Conservation (phyloP, 2,797 vertebrate genomes). For the Sebastes glaucus region DNA sequence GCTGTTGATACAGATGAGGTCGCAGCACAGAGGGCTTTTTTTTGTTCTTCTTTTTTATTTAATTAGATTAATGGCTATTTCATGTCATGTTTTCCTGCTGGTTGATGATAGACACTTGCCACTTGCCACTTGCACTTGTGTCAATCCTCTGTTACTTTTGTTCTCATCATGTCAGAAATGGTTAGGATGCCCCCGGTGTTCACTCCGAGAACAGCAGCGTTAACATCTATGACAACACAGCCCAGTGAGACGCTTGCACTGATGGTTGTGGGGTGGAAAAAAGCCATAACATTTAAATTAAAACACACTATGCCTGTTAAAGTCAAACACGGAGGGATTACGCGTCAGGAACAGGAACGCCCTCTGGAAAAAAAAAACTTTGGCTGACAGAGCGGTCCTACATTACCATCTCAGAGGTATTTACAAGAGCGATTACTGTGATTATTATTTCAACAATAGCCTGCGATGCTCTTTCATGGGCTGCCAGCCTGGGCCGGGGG, state of each 20-base stretch:
- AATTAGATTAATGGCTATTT: slow-evolving; percentile 35
- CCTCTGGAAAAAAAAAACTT: slow-evolving; percentile 72
- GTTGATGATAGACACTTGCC: slow-evolving; percentile 4
- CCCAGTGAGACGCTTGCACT: slow-evolving; percentile 8
- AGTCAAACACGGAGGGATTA: slow-evolving; percentile 70
- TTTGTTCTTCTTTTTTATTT: background rate
- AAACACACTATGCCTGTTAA: slow-evolving; percentile 56
- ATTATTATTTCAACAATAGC: slow-evolving; percentile 89
- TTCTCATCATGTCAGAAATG: background rate
- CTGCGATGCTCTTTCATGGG: slow-evolving; percentile 83
- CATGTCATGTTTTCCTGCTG: slow-evolving; percentile 15
- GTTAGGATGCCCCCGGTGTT: slow-evolving; percentile 41
- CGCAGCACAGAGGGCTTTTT: background rate
- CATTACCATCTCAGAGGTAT: slow-evolving; percentile 80
- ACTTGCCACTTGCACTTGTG: background rate
- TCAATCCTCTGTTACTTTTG: background rate
- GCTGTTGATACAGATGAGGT: slow-evolving; percentile 47
- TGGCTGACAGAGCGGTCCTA: slow-evolving; percentile 71
- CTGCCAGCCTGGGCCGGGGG: slow-evolving; percentile 79
- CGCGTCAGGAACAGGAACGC: slow-evolving; percentile 67
- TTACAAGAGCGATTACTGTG: slow-evolving; percentile 83
- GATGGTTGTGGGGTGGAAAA: slow-evolving; percentile 37
- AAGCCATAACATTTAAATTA: slow-evolving; percentile 59
- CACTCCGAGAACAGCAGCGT: background rate
- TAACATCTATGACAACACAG: slow-evolving; percentile 5